Evolutionary conservation across 1,140 invertebrate species (phyloP).

Genomic region (Wiebesia pumilae): DNA sequence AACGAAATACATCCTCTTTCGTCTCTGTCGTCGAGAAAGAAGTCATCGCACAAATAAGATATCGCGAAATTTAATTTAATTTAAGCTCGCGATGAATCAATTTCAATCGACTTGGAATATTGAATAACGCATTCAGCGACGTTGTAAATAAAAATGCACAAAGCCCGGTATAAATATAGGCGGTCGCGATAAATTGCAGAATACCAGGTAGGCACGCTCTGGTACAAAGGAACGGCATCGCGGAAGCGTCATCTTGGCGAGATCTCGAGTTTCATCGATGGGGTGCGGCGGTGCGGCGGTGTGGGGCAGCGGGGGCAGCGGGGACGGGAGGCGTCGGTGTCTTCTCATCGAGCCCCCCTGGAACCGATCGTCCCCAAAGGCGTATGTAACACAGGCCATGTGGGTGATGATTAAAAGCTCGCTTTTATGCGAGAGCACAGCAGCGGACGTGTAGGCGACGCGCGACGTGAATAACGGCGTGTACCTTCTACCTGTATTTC

Average conservation of each 20-base stretch:
- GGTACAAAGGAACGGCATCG: background rate
- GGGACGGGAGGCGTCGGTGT: background rate
- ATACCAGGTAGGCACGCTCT: background rate
- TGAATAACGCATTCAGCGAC: background rate
- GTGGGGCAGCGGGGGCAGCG: too few species aligned
- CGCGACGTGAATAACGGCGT: background rate
- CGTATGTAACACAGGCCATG: background rate
- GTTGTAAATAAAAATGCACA: background rate
- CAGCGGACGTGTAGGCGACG: background rate
- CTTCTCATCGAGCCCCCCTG: background rate
- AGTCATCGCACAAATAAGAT: background rate
- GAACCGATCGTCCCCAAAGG: background rate
- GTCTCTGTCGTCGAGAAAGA: too few species aligned
- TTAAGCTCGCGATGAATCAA: background rate
- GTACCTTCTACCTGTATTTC: background rate
- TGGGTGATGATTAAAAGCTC: constrained; percentile 48
- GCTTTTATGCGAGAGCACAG: background rate
- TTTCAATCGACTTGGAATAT: background rate
- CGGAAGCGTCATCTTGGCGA: constrained; percentile 29
- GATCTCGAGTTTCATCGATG: constrained; percentile 34
- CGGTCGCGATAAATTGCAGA: background rate
- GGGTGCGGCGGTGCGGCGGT: too few species aligned
- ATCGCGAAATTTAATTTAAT: background rate
- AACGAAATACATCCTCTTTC: too few species aligned
- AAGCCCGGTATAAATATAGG: background rate